Base-by-base conservation (phyloP, 2,888 invertebrate species). In the Napeogenes sylphis region DNA sequence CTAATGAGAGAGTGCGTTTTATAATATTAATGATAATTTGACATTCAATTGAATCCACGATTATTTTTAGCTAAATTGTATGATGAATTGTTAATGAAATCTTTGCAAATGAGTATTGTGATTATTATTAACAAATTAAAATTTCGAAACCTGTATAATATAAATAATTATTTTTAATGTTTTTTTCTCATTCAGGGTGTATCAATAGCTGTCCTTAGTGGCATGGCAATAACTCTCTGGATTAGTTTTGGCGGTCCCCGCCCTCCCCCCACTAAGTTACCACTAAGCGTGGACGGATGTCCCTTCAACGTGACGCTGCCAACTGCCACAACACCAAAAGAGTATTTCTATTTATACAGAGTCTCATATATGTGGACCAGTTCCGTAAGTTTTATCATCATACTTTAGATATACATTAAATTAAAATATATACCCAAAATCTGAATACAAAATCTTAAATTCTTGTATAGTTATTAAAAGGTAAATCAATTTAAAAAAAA, bases 231-330 rank as follows among this genome's bases (percentile, higher is more conserved):
- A 59, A 93, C 94, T 2, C 88, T 97, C 55, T 96, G 96, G 96
- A 94, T 97, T 70, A 97, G 96, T 58, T 96, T 98, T 79, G 97
- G 97, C 0, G 93, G 93, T 4, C 96, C 96, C 0, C 94, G 94
- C 94, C 96, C 95, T 0, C 80, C 90, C 0, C 78, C 92, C 0
- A 80, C 82, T 5, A 88, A 83, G 56, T 76, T 95, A 53, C 92
- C 93, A 0, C 87, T 93, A 53, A 91, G 91, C 13, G 91, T 87
- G 0, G 92, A 90, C 4, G 93, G 93, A 45, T 95, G 95, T 64
- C 70, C 72, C 2, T 61, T 55, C 21, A 88, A 88, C 62, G 70
- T 82, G 4, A 84, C 87, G 0, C 14, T 77, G 10, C 66, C 77
- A 0, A 47, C 64, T 0, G 62, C 68, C 0, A 42, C 63, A 0